phyloP scores from a whole-genome alignment of 2,797 vertebrate genomes.

The Poeciliopsis paucimaculata region DNA sequence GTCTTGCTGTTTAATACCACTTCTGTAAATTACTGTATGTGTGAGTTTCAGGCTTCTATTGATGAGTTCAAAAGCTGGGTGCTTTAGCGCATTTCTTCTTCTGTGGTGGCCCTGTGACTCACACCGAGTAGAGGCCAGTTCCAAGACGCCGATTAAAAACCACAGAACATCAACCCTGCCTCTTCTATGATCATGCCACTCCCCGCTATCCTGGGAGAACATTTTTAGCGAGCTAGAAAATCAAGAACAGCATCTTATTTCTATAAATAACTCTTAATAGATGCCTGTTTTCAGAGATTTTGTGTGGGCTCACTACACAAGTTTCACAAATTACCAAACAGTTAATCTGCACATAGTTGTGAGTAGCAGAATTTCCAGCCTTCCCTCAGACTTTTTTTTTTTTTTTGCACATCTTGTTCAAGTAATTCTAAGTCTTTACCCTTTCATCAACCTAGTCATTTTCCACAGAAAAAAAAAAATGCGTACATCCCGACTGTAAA shows the following conservation, averaged over 20 bases:
- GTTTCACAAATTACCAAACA: slow-evolving; percentile 69
- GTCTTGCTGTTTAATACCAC: slow-evolving; percentile 17
- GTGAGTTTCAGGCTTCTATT: slow-evolving; percentile 16
- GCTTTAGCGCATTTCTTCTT: slow-evolving; percentile 29
- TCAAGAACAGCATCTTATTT: background rate
- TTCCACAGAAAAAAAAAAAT: slow-evolving; percentile 9
- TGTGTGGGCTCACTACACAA: slow-evolving; percentile 35
- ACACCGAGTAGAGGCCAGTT: slow-evolving; percentile 40
- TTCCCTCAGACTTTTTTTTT: slow-evolving; percentile 15
- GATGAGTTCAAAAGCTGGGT: slow-evolving; percentile 27
- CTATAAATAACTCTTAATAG: background rate
- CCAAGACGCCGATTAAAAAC: slow-evolving; percentile 56
- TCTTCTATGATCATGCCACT: slow-evolving; percentile 52
- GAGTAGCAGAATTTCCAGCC: slow-evolving; percentile 58
- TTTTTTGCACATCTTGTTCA: slow-evolving; percentile 14
- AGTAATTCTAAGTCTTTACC: slow-evolving; percentile 14
- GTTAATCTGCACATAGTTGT: slow-evolving; percentile 32
- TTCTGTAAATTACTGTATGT: slow-evolving; percentile 14
- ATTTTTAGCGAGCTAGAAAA: slow-evolving; percentile 8
- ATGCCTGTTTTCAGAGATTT: slow-evolving; percentile 6
- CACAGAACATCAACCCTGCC: slow-evolving; percentile 47
- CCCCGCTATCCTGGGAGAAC: slow-evolving; percentile 41
- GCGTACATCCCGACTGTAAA: slow-evolving; percentile 52
- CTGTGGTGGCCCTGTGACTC: slow-evolving; percentile 66
- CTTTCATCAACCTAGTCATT: slow-evolving; percentile 16